Base-by-base conservation (phyloP, 2,113 vertebrate species). In the Boleophthalmus pectinirostris region DNA sequence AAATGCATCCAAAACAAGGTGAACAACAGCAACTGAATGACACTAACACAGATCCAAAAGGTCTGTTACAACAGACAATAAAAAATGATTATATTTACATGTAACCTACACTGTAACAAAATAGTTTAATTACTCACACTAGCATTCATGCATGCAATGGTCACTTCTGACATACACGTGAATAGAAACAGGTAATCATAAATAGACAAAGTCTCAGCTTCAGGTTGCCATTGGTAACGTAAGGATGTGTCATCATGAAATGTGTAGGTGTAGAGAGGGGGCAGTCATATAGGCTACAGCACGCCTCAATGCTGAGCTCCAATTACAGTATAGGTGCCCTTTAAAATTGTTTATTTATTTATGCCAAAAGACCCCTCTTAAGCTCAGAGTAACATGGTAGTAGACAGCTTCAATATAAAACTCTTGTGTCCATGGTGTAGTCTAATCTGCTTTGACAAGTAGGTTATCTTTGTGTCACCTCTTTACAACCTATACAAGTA, bases 161-260 rank as follows among this genome's bases (percentile, higher is more conserved):
- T 13, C 23, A 60, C 13, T 6, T 3, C 16, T 1, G 24, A 16
- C 8, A 33, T 3, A 58, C 6, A 61, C 25, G 33, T 18, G 5
- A 72, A 9, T 38, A 71, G n/a, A 65, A 20, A 69, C 75, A 86
- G 83, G 73, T 90, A 80, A 81, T 61, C 66, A 72, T 64, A 69
- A 77, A 58, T 69, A 63, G 66, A 88, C 80, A 90, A 88, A 84
- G 89, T 91, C 84, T 80, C 75, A 85, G 81, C 73, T 82, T 87
- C 78, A 75, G 81, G 90, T 92, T 91, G 90, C 87, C 80, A 77
- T 65, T 88, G 77, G 88, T 86, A 88, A 91, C 88, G 12, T 58
- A 75, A 66, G 60, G 74, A 87, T 84, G 84, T 85, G 75, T 82
- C 79, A 84, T 69, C 45, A 49, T 47, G 74, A 74, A 61, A 15